A percentile compares a stretch with the other conserved stretches of the same genome.
These are phyloP conservation scores for Harpalus rufipes DNA, from an alignment of 2,888 invertebrate genomes.

Conservation along the genomic window DNA sequence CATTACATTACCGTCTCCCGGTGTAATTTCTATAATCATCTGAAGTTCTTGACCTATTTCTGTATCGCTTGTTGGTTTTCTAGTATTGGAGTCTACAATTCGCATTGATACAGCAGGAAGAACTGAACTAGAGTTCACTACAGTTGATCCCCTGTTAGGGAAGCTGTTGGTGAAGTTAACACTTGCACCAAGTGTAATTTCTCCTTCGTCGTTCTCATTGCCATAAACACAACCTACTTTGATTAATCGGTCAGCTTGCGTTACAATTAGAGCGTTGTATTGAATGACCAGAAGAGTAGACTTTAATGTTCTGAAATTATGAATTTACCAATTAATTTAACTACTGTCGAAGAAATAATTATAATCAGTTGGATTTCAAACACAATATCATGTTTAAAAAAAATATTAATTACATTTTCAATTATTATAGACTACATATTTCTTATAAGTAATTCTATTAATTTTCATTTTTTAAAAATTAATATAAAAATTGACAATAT, in stretches of 20 bases:
- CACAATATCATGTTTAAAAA: background rate
- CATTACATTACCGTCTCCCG: constrained; percentile 77
- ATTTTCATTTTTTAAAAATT: too few relatives aligned
- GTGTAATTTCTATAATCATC: constrained; percentile 81
- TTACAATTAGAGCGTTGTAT: constrained; percentile 90
- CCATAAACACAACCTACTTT: constrained; percentile 88
- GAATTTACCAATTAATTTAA: constrained; percentile 69
- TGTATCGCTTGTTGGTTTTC: constrained; percentile 82
- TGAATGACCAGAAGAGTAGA: constrained; percentile 89
- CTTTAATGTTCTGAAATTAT: constrained; percentile 82
- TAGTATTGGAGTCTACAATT: constrained; percentile 80
- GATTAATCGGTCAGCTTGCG: constrained; percentile 89
- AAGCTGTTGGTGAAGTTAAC: constrained; percentile 78
- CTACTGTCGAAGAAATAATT: background rate
- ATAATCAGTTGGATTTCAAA: background rate
- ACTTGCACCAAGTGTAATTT: constrained; percentile 80
- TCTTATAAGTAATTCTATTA: too few relatives aligned
- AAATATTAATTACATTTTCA: constrained; percentile 69
- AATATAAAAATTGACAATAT: too few relatives aligned
- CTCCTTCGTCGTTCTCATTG: constrained; percentile 75
- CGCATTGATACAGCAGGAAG: constrained; percentile 80
- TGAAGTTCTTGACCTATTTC: constrained; percentile 84
- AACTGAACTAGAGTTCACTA: constrained; percentile 78
- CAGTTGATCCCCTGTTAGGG: constrained; percentile 77
- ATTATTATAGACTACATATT: too few relatives aligned